Conservation (phyloP, 2,113 vertebrate species). For the Elephas maximus region DNA sequence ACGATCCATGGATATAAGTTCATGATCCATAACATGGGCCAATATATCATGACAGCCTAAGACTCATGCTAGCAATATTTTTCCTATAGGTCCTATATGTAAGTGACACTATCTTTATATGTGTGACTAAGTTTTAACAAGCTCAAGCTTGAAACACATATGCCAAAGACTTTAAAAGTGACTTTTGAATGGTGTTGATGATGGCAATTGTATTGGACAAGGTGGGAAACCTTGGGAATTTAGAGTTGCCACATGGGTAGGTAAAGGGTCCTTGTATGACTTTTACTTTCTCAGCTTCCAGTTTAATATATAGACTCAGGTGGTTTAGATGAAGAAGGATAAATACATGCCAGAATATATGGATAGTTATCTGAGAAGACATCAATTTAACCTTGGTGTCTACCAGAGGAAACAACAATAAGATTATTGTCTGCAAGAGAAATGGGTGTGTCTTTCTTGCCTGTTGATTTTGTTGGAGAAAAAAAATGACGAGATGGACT, state of each 20-base stretch:
- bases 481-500: neutral
- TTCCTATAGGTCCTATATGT: neutral
- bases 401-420: neutral
- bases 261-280: neutral
- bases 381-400: neutral
- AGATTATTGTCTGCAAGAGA: neutral
- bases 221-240: neutral
- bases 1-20: neutral
- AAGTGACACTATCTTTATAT: neutral
- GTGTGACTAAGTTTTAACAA: neutral
- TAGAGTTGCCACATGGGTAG: fast-evolving
- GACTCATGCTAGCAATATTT: neutral
- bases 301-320: neutral
- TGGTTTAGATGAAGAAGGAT: neutral
- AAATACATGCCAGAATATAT: neutral
- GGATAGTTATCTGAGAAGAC: neutral
- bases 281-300: slow-evolving; percentile 26
- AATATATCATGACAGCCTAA: neutral
- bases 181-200: neutral
- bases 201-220: neutral
- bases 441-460: neutral
- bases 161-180: neutral
- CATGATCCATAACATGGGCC: neutral
- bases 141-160: neutral
- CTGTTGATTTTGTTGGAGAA: neutral